A percentile compares a stretch with the other conserved stretches of the same genome.
phyloP scores from a whole-genome alignment of 2,888 invertebrate genomes.

The Cephus rjabovi region DNA sequence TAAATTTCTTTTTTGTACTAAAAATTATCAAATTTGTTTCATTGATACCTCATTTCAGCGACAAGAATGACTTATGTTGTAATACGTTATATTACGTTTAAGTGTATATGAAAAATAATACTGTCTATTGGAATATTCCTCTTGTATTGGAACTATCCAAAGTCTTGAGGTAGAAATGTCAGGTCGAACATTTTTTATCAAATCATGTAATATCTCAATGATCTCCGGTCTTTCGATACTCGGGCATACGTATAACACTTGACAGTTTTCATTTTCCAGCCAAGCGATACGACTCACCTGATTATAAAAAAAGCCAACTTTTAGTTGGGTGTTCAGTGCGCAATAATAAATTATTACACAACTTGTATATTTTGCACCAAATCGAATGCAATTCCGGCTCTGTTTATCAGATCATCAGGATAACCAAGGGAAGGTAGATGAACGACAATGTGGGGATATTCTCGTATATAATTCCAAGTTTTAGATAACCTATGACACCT shows the following conservation, averaged over 20 bases:
- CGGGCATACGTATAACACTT: conserved; percentile 36
- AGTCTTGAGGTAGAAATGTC: conserved; percentile 31
- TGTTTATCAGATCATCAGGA: conserved; percentile 28
- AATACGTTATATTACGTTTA: not conserved
- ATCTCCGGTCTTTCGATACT: conserved; percentile 26
- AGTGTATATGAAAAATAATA: not conserved
- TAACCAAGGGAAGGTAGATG: conserved; percentile 38
- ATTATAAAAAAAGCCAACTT: not conserved
- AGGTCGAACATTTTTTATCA: conserved; percentile 32
- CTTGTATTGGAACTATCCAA: conserved; percentile 30
- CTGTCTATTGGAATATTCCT: not conserved
- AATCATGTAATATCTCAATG: conserved; percentile 21
- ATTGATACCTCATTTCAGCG: not conserved
- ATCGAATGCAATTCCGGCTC: conserved; percentile 21
- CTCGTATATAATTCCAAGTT: conserved; percentile 26
- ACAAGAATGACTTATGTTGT: not conserved
- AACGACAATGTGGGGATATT: conserved; percentile 32
- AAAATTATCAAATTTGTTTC: not conserved
- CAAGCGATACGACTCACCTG: conserved; percentile 40
- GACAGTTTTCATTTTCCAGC: conserved; percentile 34
- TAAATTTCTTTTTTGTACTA: not conserved
- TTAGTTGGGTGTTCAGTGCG: not conserved
- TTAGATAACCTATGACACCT: conserved; percentile 38
- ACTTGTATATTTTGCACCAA: conserved; percentile 39
- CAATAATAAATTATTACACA: not conserved